Conservation (phyloP, 2,888 invertebrate species). For the Bhutanitis thaidina region DNA sequence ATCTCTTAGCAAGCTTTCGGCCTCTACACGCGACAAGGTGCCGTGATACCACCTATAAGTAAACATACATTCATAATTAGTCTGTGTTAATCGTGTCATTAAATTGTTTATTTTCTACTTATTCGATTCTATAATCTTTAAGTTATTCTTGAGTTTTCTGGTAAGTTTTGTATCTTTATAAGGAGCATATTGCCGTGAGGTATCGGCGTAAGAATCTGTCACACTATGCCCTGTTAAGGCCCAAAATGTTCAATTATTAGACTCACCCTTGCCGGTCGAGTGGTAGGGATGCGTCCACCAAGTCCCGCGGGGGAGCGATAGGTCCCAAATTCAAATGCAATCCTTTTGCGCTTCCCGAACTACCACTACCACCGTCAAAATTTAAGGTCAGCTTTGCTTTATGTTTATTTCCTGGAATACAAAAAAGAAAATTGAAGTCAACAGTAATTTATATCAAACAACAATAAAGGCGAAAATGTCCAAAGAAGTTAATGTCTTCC, state of each 20-base stretch:
- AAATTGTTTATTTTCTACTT: no score
- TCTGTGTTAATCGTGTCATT: no score
- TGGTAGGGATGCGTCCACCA: constrained; percentile 89
- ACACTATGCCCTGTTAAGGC: no score
- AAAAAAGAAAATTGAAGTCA: not conserved
- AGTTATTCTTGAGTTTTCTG: no score
- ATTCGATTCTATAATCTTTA: no score
- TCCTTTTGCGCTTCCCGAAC: constrained; percentile 70
- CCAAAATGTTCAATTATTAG: not conserved
- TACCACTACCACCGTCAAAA: constrained; percentile 79
- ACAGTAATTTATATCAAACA: not conserved
- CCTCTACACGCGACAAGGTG: constrained; percentile 93
- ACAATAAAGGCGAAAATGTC: no score
- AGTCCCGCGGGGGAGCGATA: constrained; percentile 83
- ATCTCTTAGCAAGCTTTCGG: constrained; percentile 91
- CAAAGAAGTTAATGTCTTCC: no score
- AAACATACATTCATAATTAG: not conserved
- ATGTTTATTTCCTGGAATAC: constrained; percentile 72
- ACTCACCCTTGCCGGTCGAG: constrained; percentile 93
- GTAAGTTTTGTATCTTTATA: no score
- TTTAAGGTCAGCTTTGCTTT: constrained; percentile 88
- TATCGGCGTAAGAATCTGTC: no score
- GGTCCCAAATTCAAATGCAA: constrained; percentile 87
- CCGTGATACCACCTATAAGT: constrained; percentile 95
- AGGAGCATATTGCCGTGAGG: no score